These are phyloP conservation scores for Mastigias papua DNA, from an alignment of 30 jellyfish, hydroid and myxozoan species.

Conservation along the genomic window DNA sequence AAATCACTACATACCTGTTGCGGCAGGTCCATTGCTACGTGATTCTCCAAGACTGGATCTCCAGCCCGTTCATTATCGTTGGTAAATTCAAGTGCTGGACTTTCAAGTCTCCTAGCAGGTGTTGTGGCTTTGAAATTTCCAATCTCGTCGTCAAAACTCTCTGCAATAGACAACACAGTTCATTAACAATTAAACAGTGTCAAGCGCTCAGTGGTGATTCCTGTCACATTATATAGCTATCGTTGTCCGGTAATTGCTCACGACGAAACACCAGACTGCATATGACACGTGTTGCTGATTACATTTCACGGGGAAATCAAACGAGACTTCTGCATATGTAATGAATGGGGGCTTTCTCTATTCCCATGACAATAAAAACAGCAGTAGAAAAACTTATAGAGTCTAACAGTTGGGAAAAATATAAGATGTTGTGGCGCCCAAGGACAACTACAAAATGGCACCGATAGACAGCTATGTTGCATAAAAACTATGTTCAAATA, in stretches of 20 bases:
- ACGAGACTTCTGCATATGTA: too few species aligned
- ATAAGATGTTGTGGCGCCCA: too few species aligned
- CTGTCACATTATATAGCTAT: not conserved
- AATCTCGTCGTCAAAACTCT: slow-evolving; percentile 8
- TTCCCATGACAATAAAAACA: too few species aligned
- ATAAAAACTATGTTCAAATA: too few species aligned
- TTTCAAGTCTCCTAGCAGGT: slow-evolving; percentile 15
- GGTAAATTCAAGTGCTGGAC: not conserved
- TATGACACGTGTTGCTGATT: too few species aligned
- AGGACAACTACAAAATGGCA: too few species aligned
- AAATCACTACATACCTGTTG: slow-evolving; percentile 1
- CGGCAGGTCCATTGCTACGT: slow-evolving; percentile 1
- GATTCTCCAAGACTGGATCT: not conserved
- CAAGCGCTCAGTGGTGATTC: not conserved
- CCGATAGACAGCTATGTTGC: too few species aligned
- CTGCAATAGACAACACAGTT: slow-evolving; percentile 10
- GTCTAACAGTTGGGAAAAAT: too few species aligned
- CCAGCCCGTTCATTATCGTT: not conserved
- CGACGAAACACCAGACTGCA: not conserved
- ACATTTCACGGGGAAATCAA: too few species aligned
- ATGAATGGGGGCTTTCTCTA: too few species aligned
- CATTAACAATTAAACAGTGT: slow-evolving; percentile 11
- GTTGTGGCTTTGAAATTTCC: slow-evolving; percentile 13
- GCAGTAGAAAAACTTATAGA: too few species aligned
- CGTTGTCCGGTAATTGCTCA: not conserved